Conservation (phyloP, 2,888 invertebrate genomes). For the Seira ritae region DNA sequence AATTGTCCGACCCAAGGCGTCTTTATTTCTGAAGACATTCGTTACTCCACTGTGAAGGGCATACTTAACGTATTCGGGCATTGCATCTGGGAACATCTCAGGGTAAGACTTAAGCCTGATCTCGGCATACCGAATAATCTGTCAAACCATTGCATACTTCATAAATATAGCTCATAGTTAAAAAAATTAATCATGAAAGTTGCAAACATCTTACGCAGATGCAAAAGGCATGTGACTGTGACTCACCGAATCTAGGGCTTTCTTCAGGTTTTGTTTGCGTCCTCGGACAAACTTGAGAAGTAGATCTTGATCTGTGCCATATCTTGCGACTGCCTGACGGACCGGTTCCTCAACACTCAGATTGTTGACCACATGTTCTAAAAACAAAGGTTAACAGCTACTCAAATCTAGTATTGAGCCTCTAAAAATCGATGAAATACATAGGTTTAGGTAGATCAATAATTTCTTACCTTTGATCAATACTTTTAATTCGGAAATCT, state of each 20-base stretch:
- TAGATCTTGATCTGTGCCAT: background rate
- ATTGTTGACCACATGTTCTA: background rate
- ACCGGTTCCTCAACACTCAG: background rate
- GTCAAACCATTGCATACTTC: background rate
- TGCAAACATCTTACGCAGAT: background rate
- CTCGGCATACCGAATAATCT: conserved; percentile 24
- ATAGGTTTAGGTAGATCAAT: background rate
- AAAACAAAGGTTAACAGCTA: too few species aligned
- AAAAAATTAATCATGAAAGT: background rate
- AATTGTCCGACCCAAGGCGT: conserved; percentile 16
- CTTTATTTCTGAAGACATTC: conserved; percentile 7
- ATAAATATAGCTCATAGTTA: background rate
- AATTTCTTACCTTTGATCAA: background rate
- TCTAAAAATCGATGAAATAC: background rate
- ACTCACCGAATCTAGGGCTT: conserved; percentile 28
- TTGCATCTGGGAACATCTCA: conserved; percentile 21
- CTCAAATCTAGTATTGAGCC: too few species aligned
- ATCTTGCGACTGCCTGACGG: conserved; percentile 9
- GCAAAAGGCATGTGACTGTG: background rate
- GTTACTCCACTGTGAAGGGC: background rate
- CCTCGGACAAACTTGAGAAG: conserved; percentile 35
- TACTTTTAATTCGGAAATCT: background rate
- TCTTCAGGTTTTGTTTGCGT: conserved; percentile 24
- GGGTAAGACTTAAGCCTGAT: conserved; percentile 15
- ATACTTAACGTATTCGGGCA: conserved; percentile 4